phyloP scores from a whole-genome alignment of 2,797 vertebrate species.

The Tinamus major region DNA sequence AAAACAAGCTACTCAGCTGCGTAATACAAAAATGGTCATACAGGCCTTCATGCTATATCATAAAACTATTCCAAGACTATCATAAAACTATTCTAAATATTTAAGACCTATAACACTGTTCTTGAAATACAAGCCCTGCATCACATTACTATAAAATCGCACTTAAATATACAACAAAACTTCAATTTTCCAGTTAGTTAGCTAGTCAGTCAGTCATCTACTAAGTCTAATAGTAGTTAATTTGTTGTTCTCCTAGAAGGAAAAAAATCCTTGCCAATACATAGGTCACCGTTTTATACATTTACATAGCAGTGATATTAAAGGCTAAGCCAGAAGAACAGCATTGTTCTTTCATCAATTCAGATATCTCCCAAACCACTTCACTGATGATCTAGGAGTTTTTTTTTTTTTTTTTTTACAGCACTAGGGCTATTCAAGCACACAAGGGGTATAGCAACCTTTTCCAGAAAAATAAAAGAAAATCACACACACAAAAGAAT shows the following conservation, averaged over 20 bases:
- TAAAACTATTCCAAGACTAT: not conserved
- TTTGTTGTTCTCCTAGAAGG: not conserved
- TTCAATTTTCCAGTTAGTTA: not conserved
- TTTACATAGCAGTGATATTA: not conserved
- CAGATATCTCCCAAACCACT: not conserved
- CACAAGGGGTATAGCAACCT: not conserved
- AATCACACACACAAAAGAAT: not conserved
- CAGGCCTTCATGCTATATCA: accelerated
- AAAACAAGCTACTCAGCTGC: not conserved
- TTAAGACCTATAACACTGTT: not conserved
- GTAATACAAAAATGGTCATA: not conserved
- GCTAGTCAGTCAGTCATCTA: not conserved
- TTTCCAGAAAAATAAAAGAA: not conserved
- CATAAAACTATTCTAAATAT: too few relatives aligned
- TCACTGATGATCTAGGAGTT: not conserved
- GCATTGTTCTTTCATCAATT: not conserved
- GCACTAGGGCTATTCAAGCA: not conserved
- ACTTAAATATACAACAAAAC: not conserved
- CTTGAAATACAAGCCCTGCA: not conserved
- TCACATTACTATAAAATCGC: not conserved
- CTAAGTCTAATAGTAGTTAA: not conserved
- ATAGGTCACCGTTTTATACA: accelerated
- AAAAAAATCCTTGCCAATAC: not conserved
- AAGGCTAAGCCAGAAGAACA: not conserved
- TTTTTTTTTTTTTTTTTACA: not conserved